A percentile compares a stretch with the other conserved stretches of the same genome.
Evolutionary conservation across 2,797 vertebrate species (phyloP).

Genomic region (Gorsachius magnificus): DNA sequence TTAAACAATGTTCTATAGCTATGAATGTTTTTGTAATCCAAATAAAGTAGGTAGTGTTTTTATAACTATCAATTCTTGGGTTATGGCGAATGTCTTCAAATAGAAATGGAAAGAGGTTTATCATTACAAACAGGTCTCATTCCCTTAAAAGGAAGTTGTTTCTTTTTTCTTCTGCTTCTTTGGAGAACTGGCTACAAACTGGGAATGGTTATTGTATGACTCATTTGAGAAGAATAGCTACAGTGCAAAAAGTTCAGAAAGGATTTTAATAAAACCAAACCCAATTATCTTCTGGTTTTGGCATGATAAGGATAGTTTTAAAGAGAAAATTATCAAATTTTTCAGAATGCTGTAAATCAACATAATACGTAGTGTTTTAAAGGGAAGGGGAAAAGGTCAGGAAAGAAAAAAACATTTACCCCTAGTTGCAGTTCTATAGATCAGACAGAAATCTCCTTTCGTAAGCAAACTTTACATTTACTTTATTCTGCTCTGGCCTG

Average conservation of each 20-base stretch:
- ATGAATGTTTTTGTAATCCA: conserved; percentile 27
- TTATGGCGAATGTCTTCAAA: conserved; percentile 71
- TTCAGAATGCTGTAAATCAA: neutral
- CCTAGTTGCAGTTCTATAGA: neutral
- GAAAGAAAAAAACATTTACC: neutral
- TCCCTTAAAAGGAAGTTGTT: conserved; percentile 92
- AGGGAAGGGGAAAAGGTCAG: neutral
- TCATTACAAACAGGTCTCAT: conserved; percentile 80
- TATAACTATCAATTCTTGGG: conserved; percentile 52
- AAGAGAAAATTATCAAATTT: neutral
- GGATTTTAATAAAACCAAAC: conserved; percentile 60
- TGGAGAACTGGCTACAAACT: conserved; percentile 85
- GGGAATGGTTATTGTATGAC: conserved; percentile 85
- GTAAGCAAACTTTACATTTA: neutral
- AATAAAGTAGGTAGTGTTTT: conserved; percentile 55
- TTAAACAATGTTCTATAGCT: conserved; percentile 55
- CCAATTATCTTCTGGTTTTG: conserved; percentile 21
- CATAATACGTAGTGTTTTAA: neutral
- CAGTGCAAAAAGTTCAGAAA: conserved; percentile 66
- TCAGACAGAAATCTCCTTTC: neutral
- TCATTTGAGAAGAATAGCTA: conserved; percentile 72
- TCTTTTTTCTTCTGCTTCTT: conserved; percentile 84
- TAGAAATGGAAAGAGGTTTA: conserved; percentile 73
- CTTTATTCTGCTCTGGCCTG: neutral
- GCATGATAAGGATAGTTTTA: neutral